phyloP scores from a whole-genome alignment of 1,140 invertebrate genomes.

The Elysia chlorotica region DNA sequence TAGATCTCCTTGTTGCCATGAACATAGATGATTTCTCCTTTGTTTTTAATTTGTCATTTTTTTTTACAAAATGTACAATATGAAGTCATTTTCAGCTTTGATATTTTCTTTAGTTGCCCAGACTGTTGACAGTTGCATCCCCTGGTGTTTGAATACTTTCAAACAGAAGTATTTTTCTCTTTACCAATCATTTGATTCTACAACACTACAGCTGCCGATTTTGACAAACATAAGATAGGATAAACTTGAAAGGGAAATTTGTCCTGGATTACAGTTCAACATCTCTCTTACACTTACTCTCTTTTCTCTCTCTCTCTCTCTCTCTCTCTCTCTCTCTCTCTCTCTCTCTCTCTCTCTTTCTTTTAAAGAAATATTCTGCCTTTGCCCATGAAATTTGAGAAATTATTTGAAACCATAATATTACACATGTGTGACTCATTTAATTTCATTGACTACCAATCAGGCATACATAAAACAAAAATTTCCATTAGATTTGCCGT shows the following conservation, averaged over 20 bases:
- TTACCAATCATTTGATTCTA: background rate
- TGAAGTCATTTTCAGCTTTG: background rate
- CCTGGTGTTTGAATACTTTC: background rate
- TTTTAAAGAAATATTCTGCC: background rate
- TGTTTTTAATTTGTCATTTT: no score
- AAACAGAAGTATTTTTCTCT: background rate
- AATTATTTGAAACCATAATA: no score
- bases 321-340: slow-evolving; percentile 19
- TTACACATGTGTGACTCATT: no score
- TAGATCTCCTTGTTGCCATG: background rate
- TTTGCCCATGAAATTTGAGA: no score
- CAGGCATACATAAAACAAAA: no score
- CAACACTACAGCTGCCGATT: background rate
- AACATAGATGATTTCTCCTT: no score
- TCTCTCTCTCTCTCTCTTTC: slow-evolving; percentile 4
- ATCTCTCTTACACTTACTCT: no score
- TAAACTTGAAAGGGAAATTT: no score
- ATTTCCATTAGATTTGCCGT: background rate
- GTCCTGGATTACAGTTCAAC: no score
- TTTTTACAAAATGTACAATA: background rate
- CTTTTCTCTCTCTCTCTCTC: slow-evolving; percentile 9
- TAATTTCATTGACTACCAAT: background rate
- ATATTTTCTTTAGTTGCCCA: background rate
- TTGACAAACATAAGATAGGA: no score
- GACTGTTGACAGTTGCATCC: background rate